A percentile compares a stretch with the other conserved stretches of the same genome.
Conservation (phyloP, 2,888 invertebrate species). For the Pasiphila rectangulata region DNA sequence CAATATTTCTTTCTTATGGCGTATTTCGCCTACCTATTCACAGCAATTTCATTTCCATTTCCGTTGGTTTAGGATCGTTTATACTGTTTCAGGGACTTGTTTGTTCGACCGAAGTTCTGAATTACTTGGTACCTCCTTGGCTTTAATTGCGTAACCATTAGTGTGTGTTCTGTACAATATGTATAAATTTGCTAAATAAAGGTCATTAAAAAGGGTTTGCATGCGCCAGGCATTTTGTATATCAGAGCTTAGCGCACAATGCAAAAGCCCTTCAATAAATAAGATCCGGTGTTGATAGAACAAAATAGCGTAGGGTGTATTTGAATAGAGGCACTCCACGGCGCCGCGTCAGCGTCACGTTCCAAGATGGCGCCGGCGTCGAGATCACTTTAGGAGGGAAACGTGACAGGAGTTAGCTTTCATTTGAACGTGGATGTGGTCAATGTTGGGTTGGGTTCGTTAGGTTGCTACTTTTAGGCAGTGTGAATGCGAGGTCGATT, state of each 20-base stretch:
- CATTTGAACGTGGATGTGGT: conserved; percentile 24
- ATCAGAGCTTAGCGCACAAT: too few species aligned
- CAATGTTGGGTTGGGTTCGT: conserved; percentile 11
- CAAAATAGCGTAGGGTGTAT: conserved; percentile 51
- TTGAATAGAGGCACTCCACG: conserved; percentile 58
- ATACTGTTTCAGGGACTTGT: conserved; percentile 1
- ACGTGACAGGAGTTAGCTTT: conserved; percentile 58
- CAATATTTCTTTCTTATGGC: neutral
- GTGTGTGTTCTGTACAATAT: too few species aligned
- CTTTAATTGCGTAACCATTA: neutral
- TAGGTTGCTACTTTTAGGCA: too few species aligned
- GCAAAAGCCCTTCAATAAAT: conserved; percentile 56
- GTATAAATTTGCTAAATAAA: too few species aligned
- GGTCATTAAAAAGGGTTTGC: too few species aligned
- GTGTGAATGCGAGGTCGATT: too few species aligned
- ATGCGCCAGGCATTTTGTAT: too few species aligned
- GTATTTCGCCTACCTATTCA: neutral
- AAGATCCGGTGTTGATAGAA: conserved; percentile 62
- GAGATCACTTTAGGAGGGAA: conserved; percentile 63
- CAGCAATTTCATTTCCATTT: neutral
- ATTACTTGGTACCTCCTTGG: conserved; percentile 1
- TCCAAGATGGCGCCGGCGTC: conserved; percentile 64
- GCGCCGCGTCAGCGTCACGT: conserved; percentile 61
- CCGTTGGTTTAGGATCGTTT: conserved; percentile 8
- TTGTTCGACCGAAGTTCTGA: conserved; percentile 1